Percentiles rank a stretch among this genome's conserved stretches.
These are phyloP conservation scores for Oxygymnocypris stewartii DNA, from an alignment of 2,113 vertebrate species.

Conservation along the genomic window DNA sequence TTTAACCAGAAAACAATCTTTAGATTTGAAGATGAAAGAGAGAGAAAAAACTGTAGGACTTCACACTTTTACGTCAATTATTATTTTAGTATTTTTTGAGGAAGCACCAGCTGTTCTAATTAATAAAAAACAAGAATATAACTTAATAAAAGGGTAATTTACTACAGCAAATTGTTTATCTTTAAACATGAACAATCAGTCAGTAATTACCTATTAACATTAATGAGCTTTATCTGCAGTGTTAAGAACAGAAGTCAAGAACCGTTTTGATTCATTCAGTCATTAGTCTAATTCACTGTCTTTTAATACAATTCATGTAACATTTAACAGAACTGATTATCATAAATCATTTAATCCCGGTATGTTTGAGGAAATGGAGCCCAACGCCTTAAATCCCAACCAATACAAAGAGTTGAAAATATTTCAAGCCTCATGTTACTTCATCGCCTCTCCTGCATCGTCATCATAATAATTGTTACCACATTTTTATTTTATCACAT, in stretches of 20 bases:
- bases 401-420: background rate
- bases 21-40: background rate
- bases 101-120: background rate
- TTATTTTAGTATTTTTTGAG: background rate
- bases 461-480: background rate
- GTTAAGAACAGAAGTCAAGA: background rate
- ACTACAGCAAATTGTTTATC: background rate
- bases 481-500: background rate
- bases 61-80: background rate
- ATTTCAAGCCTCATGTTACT: background rate
- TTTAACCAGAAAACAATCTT: background rate
- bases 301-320: background rate
- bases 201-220: background rate
- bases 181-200: background rate
- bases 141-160: background rate
- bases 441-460: background rate
- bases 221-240: background rate
- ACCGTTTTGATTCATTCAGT: background rate
- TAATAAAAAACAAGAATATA: background rate
- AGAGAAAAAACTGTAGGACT: background rate
- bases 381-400: background rate
- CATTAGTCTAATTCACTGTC: background rate
- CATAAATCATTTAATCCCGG: background rate
- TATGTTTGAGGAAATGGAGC: background rate
- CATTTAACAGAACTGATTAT: background rate